These are phyloP conservation scores for Tetraodon nigroviridis DNA, from an alignment of 2,113 vertebrate genomes.

Conservation along the genomic window DNA sequence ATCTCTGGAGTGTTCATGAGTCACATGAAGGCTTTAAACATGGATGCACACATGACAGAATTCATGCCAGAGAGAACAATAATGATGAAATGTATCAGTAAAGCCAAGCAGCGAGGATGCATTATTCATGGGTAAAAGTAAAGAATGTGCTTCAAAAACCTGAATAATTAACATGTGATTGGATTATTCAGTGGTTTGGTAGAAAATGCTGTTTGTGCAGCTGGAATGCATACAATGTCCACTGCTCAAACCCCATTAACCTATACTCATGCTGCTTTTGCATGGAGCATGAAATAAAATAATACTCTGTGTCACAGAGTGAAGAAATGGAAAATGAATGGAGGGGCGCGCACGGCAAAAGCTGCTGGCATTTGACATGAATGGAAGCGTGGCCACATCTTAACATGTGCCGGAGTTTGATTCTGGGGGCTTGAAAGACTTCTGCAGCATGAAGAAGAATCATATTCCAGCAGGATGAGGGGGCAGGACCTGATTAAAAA, in stretches of 20 bases:
- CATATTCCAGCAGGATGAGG: slow-evolving; percentile 30
- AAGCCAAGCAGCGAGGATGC: slow-evolving; percentile 52
- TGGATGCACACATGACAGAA: slow-evolving; percentile 43
- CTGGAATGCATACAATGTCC: slow-evolving; percentile 34
- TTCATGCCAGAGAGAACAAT: slow-evolving; percentile 46
- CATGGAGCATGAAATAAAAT: not conserved
- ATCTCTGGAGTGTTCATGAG: slow-evolving; percentile 41
- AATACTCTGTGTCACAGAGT: not conserved
- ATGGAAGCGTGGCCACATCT: not conserved
- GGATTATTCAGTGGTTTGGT: slow-evolving; percentile 60
- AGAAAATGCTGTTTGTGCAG: slow-evolving; percentile 38
- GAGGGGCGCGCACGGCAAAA: not conserved
- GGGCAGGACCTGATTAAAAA: slow-evolving; percentile 51
- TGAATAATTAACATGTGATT: slow-evolving; percentile 66
- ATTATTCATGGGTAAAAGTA: slow-evolving; percentile 65
- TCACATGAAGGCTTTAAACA: slow-evolving; percentile 46
- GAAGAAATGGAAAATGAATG: slow-evolving; percentile 7
- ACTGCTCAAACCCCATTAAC: slow-evolving; percentile 3
- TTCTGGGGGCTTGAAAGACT: slow-evolving; percentile 27
- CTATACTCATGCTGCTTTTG: not conserved
- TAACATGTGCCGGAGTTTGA: slow-evolving; percentile 21
- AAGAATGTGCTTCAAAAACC: slow-evolving; percentile 49
- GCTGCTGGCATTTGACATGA: slow-evolving; percentile 25
- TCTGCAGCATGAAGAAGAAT: slow-evolving; percentile 32
- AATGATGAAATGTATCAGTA: slow-evolving; percentile 56